Evolutionary conservation across 2,113 vertebrate genomes (phyloP), one percentile per base, ranked within the genome.

Genomic region (Psephotus haematonotus): DNA sequence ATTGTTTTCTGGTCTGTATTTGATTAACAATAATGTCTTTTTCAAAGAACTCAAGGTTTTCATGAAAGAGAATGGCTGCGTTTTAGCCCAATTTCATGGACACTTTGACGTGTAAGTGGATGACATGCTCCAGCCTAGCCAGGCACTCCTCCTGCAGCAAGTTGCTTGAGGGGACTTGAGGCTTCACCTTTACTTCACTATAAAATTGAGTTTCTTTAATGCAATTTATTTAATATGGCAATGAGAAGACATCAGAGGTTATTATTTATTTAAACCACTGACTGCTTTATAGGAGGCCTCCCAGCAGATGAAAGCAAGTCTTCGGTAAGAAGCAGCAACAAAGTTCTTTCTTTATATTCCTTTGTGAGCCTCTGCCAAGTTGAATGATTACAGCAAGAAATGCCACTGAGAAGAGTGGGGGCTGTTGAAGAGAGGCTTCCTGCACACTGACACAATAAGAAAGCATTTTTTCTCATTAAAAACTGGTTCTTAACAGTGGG

Each of bases 291-390:
- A 90, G 4, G 20, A 94, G 59, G n/a, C 63, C 46, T 88, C 79
- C 63, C 37, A 37, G 29, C 53, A 96, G 70, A 85, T 82, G 82
- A 95, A 91, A 95, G 67, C 19, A 76, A 33, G 27, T 23, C 37
- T 70, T 69, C 53, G 74, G 53, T n/a, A 47, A 82, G 63, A 88
- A 83, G 69, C 8, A 94, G 53, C 0, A 0, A 71, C 11, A 31
- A 17, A 70, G 39, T 63, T 87, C 77, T 86, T 89, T 74, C 69
- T 74, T 94, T 59, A 39, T 2, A 2, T 68, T 92, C 43, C 69
- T 91, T 43, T 2, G 1, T 18, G 20, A 63, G 8, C 33, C 44
- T 27, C 33, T 63, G n/a, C 62, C 33, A 50, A 55, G 24, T n/a
- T 86, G 31, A 52, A 43, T 4, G 6, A 18, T 17, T 75, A 52